These are phyloP conservation scores for Dryobotodes eremita DNA, from an alignment of 2,888 invertebrate species.

Conservation along the genomic window DNA sequence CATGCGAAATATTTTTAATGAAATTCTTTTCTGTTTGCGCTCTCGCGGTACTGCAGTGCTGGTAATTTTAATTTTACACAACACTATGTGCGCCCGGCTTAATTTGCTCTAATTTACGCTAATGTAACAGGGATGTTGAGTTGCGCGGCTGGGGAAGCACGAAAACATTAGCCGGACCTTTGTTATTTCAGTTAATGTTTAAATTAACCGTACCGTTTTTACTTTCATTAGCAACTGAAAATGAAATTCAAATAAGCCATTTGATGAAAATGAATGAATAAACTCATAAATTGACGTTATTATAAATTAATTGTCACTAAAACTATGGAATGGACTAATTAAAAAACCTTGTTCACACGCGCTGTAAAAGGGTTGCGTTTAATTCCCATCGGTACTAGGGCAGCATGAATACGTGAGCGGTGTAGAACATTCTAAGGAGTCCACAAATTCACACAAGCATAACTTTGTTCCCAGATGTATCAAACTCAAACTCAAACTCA, in stretches of 20 bases:
- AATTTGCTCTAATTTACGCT: slow-evolving; percentile 76
- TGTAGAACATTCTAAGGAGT: slow-evolving; percentile 49
- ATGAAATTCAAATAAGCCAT: slow-evolving; percentile 16
- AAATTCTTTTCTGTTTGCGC: slow-evolving; percentile 74
- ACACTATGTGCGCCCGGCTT: slow-evolving; percentile 68
- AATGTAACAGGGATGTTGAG: slow-evolving; percentile 69
- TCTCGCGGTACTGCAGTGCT: slow-evolving; percentile 60
- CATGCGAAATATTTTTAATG: slow-evolving; percentile 77
- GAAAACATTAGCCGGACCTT: slow-evolving; percentile 55
- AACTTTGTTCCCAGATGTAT: slow-evolving; percentile 72
- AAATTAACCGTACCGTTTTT: slow-evolving; percentile 47
- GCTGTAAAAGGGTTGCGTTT: slow-evolving; percentile 58
- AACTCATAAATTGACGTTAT: background rate
- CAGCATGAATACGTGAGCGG: slow-evolving; percentile 59
- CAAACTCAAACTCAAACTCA: no score
- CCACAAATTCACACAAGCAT: slow-evolving; percentile 64
- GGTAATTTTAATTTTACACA: slow-evolving; percentile 73
- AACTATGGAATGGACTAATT: slow-evolving; percentile 1
- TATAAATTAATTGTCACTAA: background rate
- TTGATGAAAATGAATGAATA: slow-evolving; percentile 21
- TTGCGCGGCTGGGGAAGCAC: slow-evolving; percentile 58
- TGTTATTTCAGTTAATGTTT: slow-evolving; percentile 47
- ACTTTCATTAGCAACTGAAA: slow-evolving; percentile 25
- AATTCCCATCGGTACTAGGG: slow-evolving; percentile 72
- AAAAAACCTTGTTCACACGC: slow-evolving; percentile 50